Evolutionary conservation across 2,113 vertebrate species (phyloP).

Genomic region (Scortum barcoo): DNA sequence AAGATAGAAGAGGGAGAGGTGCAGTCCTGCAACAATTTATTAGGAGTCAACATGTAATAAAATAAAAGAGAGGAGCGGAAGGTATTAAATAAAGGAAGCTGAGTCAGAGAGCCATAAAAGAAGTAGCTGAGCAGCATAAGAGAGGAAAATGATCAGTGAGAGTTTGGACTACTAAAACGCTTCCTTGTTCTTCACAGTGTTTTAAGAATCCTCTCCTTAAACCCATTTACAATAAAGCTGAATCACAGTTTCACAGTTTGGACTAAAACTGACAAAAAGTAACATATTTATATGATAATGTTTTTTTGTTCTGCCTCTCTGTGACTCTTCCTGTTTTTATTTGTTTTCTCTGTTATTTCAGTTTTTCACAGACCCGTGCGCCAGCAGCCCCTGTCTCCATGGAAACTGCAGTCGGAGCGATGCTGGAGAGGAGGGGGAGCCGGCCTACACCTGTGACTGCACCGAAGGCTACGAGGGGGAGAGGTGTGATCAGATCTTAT

Average conservation of each 20-base stretch:
- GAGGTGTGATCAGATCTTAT: conserved; percentile 84
- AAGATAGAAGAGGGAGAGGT: background rate
- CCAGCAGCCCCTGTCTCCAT: conserved; percentile 96
- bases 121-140: conserved; percentile 18
- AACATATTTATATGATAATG: conserved; percentile 5
- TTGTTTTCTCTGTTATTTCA: conserved; percentile 76
- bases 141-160: conserved; percentile 29
- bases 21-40: background rate
- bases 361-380: conserved; percentile 93
- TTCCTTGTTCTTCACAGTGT: conserved; percentile 6
- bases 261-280: background rate
- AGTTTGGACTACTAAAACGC: conserved; percentile 8
- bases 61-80: conserved; percentile 10
- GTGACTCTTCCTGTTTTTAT: conserved; percentile 37
- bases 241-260: conserved; percentile 6
- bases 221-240: background rate
- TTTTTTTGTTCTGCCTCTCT: conserved; percentile 16
- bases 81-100: conserved; percentile 19
- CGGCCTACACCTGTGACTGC: conserved; percentile 90
- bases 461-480: conserved; percentile 89
- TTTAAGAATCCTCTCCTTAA: conserved; percentile 3
- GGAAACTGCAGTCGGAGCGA: conserved; percentile 92
- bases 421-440: conserved; percentile 61
- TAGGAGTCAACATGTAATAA: conserved; percentile 36
- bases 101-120: conserved; percentile 58